phyloP scores from a whole-genome alignment of 2,113 vertebrate genomes.

The Anoura caudifer region DNA sequence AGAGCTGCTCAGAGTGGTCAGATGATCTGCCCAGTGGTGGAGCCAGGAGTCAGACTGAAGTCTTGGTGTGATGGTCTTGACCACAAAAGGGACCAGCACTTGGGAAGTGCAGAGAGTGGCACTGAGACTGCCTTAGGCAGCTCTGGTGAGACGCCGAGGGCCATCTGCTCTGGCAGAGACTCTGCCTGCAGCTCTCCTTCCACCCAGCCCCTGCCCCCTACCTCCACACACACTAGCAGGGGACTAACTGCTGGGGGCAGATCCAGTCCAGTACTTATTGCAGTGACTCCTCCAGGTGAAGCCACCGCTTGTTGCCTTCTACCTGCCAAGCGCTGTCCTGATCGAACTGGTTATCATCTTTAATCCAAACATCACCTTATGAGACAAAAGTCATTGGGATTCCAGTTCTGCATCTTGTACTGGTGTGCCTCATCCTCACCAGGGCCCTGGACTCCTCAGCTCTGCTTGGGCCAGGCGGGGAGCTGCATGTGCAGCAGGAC shows the following conservation, averaged over 20 bases:
- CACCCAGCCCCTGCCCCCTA: no score
- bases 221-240: accelerated
- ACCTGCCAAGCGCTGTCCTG: not conserved
- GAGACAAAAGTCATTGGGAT: not conserved
- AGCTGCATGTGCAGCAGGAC: not conserved
- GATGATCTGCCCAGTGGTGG: not conserved
- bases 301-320: not conserved
- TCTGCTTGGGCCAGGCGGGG: not conserved
- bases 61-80: not conserved
- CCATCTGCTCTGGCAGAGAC: not conserved
- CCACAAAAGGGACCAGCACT: not conserved
- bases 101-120: not conserved
- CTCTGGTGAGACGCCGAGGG: not conserved
- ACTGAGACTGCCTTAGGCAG: not conserved
- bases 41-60: not conserved
- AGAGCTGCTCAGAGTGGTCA: not conserved
- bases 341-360: not conserved
- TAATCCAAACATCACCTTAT: not conserved
- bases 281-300: not conserved
- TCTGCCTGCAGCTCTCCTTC: not conserved
- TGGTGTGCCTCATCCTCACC: not conserved
- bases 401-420: not conserved
- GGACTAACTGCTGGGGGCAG: not conserved
- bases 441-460: not conserved
- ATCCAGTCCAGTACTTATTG: not conserved